Percentiles rank a stretch among this genome's conserved stretches.
These are phyloP conservation scores for Argyresthia goedartella DNA, from an alignment of 2,888 invertebrate genomes.

Conservation along the genomic window DNA sequence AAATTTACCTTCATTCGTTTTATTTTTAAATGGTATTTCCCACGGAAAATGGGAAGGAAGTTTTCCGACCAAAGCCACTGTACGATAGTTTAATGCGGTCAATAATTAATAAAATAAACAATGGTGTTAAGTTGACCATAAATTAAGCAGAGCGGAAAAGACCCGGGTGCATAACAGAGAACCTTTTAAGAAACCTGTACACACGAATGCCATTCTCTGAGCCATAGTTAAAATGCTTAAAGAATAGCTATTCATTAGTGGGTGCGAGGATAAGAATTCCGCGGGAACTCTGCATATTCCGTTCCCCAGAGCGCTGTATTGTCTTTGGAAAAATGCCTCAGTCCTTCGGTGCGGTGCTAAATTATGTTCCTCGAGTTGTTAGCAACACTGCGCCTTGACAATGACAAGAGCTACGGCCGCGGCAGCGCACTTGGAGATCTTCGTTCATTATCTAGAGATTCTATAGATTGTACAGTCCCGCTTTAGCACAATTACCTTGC, in stretches of 20 bases:
- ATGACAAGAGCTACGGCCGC: constrained; percentile 22
- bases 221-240: constrained; percentile 69
- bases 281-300: constrained; percentile 64
- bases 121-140: constrained; percentile 50
- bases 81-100: constrained; percentile 39
- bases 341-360: constrained; percentile 45
- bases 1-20: no score
- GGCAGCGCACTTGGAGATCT: constrained; percentile 24
- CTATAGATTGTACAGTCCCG: constrained; percentile 33
- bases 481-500: constrained; percentile 21
- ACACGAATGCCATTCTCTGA: constrained; percentile 63
- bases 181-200: constrained; percentile 66
- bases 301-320: constrained; percentile 57
- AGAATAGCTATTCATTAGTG: constrained; percentile 71
- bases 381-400: constrained; percentile 30
- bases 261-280: constrained; percentile 70
- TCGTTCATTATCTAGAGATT: constrained; percentile 46
- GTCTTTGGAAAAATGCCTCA: constrained; percentile 64
- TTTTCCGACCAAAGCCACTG: neutral
- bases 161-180: constrained; percentile 58
- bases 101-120: constrained; percentile 62
- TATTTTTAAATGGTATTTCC: no score
- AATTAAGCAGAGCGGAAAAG: constrained; percentile 66
- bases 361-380: constrained; percentile 46
- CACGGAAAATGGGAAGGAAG: no score